Evolutionary conservation across 1,140 invertebrate genomes (phyloP), one percentile per base, ranked within the genome.

Genomic region (Lerema accius): DNA sequence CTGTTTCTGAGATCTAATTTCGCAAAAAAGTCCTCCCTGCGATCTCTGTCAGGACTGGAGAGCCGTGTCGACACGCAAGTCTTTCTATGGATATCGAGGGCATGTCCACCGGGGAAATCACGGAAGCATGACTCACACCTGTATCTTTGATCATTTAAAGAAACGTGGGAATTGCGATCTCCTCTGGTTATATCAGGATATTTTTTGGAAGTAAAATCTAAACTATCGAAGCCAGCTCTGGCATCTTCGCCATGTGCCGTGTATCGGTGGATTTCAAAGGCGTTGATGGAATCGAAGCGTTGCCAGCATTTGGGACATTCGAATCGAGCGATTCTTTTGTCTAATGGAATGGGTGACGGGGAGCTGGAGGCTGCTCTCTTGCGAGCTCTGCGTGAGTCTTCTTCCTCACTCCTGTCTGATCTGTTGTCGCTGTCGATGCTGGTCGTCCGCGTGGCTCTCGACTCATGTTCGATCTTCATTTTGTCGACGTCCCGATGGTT

Each of bases 11-110:
- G 89, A 72, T 96, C 94, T 9, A 97, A 90, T 19, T 95, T 93
- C 0, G 95, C 94, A 65, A 98, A 95, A 78, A 98, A 97, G 45
- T 96, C 94, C 26, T 95, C 94, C 40, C 96, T 92, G 10, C 92
- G 88, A 0, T 94, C 92, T 9, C 93, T 88, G 32, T 92, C 91
- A 6, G 93, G 92, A 11, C 73, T 90, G 0, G 71, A 76, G 17
- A 76, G 59, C 63, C 81, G 73, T 1, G 80, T 72, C 9, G 69
- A 48, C 0, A 71, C 67, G 67, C 94, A 95, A 4, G 92, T 91
- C 40, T 90, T 91, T 61, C 92, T 92, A 76, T 95, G 95, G 6
- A 95, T 93, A 13, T 95, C 92, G 51, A 96, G 84, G 0, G 95
- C 94, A 51, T 92, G 93, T 13, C 92, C 92, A 69, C 94, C 96